Evolutionary conservation across 1,140 invertebrate genomes (phyloP).

Genomic region (Micrasema longulum): DNA sequence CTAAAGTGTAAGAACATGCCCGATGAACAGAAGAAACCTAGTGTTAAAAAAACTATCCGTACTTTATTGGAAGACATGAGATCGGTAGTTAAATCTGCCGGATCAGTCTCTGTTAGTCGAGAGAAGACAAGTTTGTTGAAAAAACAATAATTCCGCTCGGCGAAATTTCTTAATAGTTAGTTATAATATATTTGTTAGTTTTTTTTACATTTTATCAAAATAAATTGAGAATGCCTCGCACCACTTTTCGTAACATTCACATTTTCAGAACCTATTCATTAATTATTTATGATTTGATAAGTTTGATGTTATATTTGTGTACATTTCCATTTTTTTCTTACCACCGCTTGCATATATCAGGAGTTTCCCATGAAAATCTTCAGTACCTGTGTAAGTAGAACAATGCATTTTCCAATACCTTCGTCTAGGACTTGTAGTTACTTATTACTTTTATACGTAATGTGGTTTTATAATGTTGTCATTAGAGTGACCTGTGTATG

Average conservation of each 20-base stretch:
- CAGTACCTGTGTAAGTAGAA: constrained; percentile 53
- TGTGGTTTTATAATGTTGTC: too few relatives aligned
- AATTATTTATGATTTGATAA: too few relatives aligned
- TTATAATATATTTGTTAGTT: neutral
- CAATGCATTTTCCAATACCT: constrained; percentile 21
- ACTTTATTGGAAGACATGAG: constrained; percentile 48
- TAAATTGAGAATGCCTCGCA: too few relatives aligned
- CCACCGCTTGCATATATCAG: constrained; percentile 42
- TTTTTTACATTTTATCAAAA: neutral
- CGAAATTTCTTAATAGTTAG: neutral
- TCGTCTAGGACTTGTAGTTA: neutral
- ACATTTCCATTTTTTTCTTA: constrained; percentile 38
- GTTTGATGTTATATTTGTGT: constrained; percentile 14
- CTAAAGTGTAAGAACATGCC: neutral
- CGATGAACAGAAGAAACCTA: constrained; percentile 53
- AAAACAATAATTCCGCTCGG: constrained; percentile 11
- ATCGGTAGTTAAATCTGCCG: constrained; percentile 55
- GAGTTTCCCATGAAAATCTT: constrained; percentile 53
- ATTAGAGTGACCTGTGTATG: neutral
- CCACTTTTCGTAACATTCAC: too few relatives aligned
- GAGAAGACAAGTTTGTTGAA: constrained; percentile 55
- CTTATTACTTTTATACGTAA: too few relatives aligned
- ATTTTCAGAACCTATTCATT: too few relatives aligned
- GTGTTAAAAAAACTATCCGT: constrained; percentile 58
- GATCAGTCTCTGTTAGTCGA: constrained; percentile 56